These are phyloP conservation scores for Branchipolynoe longqiensis DNA, from an alignment of 2,888 invertebrate genomes.

Conservation along the genomic window DNA sequence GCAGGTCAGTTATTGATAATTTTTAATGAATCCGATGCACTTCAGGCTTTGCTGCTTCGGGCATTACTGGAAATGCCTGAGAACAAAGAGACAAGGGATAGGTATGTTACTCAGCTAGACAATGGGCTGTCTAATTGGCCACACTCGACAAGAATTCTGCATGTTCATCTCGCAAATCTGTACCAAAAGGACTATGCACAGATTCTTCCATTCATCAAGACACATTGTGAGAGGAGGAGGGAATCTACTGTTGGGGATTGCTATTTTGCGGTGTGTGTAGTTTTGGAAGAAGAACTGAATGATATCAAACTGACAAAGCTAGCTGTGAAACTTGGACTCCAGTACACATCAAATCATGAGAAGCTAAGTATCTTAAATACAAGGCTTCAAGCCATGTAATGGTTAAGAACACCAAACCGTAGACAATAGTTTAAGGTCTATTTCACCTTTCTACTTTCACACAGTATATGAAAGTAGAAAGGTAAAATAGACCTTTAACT, in stretches of 20 bases:
- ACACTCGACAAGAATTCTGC: not conserved
- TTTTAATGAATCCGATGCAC: not conserved
- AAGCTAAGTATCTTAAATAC: not conserved
- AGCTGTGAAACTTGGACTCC: not conserved
- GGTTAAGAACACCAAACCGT: not conserved
- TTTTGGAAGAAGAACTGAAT: not conserved
- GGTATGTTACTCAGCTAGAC: not conserved
- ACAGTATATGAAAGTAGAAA: too few relatives aligned
- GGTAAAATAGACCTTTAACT: too few relatives aligned
- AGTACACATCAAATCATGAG: not conserved
- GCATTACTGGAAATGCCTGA: not conserved
- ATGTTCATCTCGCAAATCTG: not conserved
- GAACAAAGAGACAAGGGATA: not conserved
- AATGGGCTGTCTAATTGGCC: conserved; percentile 18
- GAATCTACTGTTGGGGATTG: not conserved
- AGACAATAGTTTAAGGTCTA: too few relatives aligned
- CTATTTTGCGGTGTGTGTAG: not conserved
- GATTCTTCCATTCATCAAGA: not conserved
- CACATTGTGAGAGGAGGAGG: not conserved
- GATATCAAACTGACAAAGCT: not conserved
- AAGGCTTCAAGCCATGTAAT: not conserved
- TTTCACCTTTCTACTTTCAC: too few relatives aligned
- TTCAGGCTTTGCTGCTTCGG: not conserved
- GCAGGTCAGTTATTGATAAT: not conserved
- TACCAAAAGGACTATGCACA: not conserved